phyloP scores from a whole-genome alignment of 2,113 vertebrate species.

The Misgurnus mizolepis region DNA sequence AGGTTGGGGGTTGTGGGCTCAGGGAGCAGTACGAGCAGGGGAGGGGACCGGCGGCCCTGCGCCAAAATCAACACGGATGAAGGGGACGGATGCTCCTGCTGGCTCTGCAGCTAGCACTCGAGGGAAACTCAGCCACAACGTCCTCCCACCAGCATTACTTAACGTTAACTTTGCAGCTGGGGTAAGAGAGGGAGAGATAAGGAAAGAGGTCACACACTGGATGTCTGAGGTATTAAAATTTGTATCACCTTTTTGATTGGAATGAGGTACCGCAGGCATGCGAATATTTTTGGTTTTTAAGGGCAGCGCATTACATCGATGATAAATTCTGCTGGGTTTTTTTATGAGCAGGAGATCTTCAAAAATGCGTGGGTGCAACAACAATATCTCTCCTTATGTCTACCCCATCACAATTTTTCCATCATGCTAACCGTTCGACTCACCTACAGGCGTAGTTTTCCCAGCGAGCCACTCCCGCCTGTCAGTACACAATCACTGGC shows the following conservation, averaged over 20 bases:
- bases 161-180: conserved; percentile 29
- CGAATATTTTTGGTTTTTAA: conserved; percentile 26
- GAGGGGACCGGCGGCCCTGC: conserved; percentile 49
- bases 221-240: conserved; percentile 30
- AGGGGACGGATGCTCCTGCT: conserved; percentile 58
- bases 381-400: conserved; percentile 60
- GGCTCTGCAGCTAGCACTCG: conserved; percentile 22
- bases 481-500: conserved; percentile 81
- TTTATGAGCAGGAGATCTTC: conserved; percentile 38
- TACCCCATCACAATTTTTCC: conserved; percentile 66
- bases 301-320: neutral
- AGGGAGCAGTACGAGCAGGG: conserved; percentile 58
- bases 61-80: conserved; percentile 66
- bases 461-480: conserved; percentile 78
- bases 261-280: neutral
- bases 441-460: conserved; percentile 68
- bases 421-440: conserved; percentile 65
- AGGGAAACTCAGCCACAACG: conserved; percentile 22
- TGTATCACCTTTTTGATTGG: conserved; percentile 10
- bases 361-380: conserved; percentile 57
- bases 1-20: conserved; percentile 55
- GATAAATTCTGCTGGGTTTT: conserved; percentile 31
- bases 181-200: conserved; percentile 15
- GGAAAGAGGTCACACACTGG: conserved; percentile 20
- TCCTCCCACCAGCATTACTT: conserved; percentile 31